Evolutionary conservation across 2,888 invertebrate species (phyloP), one percentile per base, ranked within the genome.

Genomic region (Amiota communis): DNA sequence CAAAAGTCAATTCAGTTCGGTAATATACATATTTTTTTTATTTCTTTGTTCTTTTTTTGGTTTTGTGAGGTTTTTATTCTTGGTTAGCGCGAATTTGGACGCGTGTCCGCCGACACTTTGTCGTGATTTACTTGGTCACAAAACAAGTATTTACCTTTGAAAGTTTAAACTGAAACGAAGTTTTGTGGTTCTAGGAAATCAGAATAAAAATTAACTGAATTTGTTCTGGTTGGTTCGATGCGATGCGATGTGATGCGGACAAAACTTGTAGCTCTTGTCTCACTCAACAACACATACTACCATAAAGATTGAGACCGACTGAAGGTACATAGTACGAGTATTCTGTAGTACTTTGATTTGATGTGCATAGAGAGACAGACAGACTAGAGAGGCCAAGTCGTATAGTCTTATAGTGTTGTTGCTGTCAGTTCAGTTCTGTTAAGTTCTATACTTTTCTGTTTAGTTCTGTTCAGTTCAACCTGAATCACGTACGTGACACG

Each of bases 61-160:
- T 17, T 17, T 61, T 11, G 12, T 59, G 3, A 17, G 8, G 8
- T 63, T 59, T 17, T 59, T n/a, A 6, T 64, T 77, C 78, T 75
- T 81, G 76, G 13, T 23, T 70, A 36, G 10, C 1, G 79, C 73
- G 73, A 76, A 82, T 83, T 78, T 84, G 82, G 87, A 83, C 88
- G 87, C 87, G 87, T 88, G 88, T 87, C 88, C 87, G 85, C 87
- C 88, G 87, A 86, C 87, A 85, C 87, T 86, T 85, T 84, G 82
- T 84, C 83, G 83, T 84, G 83, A 85, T 85, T 84, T 84, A 79
- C 77, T 80, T 79, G 77, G 74, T 65, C 73, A 67, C 61, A 15
- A 36, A 15, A 17, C 17, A 12, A 53, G 53, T n/a, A 53, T n/a
- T n/a, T n/a, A 53, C 53, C 53, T 53, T 53, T 53, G 53, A 53